Percentiles rank a stretch among this genome's conserved stretches.
These are phyloP conservation scores for Pampus argenteus DNA, from an alignment of 2,797 vertebrate species.

Conservation along the genomic window DNA sequence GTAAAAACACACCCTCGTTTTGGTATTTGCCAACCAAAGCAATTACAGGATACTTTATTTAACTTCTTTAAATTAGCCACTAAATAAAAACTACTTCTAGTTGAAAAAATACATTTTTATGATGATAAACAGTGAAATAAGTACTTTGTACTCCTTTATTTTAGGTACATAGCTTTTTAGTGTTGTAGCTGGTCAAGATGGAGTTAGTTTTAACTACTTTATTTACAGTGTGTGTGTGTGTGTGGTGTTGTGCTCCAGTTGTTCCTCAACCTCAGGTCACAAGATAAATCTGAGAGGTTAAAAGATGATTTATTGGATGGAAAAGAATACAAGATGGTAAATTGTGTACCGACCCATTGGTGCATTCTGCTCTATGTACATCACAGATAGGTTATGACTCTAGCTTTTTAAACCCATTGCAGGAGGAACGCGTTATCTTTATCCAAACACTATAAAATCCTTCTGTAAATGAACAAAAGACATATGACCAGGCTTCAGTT, in stretches of 20 bases:
- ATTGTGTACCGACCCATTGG: neutral
- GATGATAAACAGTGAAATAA: neutral
- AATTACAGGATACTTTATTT: neutral
- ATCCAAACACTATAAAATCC: neutral
- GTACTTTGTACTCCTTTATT: neutral
- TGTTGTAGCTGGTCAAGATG: neutral
- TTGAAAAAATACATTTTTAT: neutral
- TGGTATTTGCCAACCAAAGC: neutral
- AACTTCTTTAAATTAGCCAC: neutral
- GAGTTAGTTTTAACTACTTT: neutral
- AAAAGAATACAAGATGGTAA: neutral
- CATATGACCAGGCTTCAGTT: neutral
- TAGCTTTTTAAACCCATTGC: neutral
- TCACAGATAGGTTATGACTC: neutral
- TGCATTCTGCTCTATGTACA: neutral
- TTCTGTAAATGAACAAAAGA: neutral
- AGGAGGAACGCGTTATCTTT: neutral
- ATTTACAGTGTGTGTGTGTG: too few species aligned
- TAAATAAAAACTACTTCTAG: neutral
- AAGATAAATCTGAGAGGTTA: neutral
- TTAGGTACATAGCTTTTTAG: neutral
- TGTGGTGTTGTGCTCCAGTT: too few species aligned
- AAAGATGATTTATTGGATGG: neutral
- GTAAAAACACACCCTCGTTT: neutral
- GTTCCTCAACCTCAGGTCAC: constrained; percentile 1